These are phyloP conservation scores for Pristionchus fissidentatus DNA, from an alignment of 2,888 invertebrate species.

Conservation along the genomic window DNA sequence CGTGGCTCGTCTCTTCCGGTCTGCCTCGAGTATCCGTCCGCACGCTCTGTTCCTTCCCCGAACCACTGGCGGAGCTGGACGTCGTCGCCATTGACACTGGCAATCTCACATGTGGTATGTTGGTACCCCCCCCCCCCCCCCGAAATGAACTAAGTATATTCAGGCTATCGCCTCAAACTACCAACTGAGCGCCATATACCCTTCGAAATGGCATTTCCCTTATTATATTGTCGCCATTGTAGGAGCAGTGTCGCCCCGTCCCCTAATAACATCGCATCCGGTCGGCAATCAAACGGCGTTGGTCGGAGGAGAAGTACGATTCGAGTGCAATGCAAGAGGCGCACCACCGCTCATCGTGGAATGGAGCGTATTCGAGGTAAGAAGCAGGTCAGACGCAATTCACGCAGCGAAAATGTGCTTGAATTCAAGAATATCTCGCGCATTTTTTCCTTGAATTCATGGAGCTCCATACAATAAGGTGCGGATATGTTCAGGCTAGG, in stretches of 20 bases:
- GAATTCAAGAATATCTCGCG: too few relatives aligned
- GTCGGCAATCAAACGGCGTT: constrained; percentile 42
- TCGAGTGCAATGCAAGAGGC: constrained; percentile 41
- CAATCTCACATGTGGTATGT: constrained; percentile 48
- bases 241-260: constrained; percentile 34
- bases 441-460: too few relatives aligned
- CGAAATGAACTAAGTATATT: not conserved
- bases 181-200: not conserved
- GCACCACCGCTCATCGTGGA: constrained; percentile 1
- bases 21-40: constrained; percentile 2
- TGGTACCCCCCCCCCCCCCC: not conserved
- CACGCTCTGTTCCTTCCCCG: constrained; percentile 16
- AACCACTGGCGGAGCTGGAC: constrained; percentile 30
- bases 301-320: constrained; percentile 36
- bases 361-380: constrained; percentile 44
- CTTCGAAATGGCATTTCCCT: not conserved
- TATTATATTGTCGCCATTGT: not conserved
- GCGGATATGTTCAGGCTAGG: too few relatives aligned
- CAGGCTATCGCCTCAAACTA: not conserved
- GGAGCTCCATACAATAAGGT: too few relatives aligned
- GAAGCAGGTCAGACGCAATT: not conserved
- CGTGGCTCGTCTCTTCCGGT: constrained; percentile 20
- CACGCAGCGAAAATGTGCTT: too few relatives aligned
- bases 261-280: constrained; percentile 8
- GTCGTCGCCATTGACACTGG: constrained; percentile 46